Base-by-base conservation (phyloP, 2,888 invertebrate genomes). In the Patella ulyssiponensis region DNA sequence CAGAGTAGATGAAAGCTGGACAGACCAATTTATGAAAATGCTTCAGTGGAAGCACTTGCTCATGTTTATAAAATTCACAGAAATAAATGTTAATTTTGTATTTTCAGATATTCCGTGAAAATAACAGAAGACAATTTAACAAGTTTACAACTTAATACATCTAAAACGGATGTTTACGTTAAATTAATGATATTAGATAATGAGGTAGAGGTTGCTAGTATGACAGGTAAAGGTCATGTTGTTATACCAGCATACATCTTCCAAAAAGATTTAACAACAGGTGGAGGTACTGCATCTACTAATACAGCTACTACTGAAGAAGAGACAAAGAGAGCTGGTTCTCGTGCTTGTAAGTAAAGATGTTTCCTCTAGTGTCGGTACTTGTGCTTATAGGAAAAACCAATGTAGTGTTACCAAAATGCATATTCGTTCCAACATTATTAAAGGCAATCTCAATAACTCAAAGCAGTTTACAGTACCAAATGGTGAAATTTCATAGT, bases 221-320 rank as follows among this genome's bases (percentile, higher is more conserved):
- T 88, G 0, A 83, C 85, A 15, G 91, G 91, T 52, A 90, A 90
- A 84, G 91, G 91, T 71, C 89, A 89, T 73, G 88, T 87, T 33
- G 90, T 90, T 23, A 86, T 91, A 54, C 91, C 91, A 7, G 88
- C 91, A 15, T 87, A 87, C 83, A 86, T 90, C 69, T 91, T 92
- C 84, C 87, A 86, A 53, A 91, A 90, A 80, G 90, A 91, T 79
- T 79, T 83, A 58, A 82, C 80, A 71, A 82, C 83, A 2, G 76
- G 72, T 12, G 83, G 80, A 12, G 80, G 72, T 12, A 15, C 23
- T 12, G 14, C 64, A 64, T 64, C 64, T 53, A 27, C 11, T 9
- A 27, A 15, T 51, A 52, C 53, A 53, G 53, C 23, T 12, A 53
- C 70, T 20, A 86, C 86, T 27, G 85, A 86, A 44, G 83, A 86